These are phyloP conservation scores for Meda fulgida DNA, from an alignment of 2,797 vertebrate genomes.

Conservation along the genomic window DNA sequence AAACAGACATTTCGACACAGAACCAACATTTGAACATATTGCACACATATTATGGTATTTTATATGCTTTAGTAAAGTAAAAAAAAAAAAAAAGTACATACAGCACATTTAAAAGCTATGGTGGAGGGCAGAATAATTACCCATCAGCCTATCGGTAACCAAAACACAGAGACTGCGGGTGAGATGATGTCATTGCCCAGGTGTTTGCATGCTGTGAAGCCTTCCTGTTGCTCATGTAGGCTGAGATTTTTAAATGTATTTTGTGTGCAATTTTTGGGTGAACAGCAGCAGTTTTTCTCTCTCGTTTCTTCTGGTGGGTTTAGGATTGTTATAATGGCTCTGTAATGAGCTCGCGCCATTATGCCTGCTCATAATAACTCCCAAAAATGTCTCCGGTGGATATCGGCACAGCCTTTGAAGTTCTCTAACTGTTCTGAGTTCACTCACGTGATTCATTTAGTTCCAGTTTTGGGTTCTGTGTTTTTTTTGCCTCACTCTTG, in stretches of 20 bases:
- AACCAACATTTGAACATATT: not conserved
- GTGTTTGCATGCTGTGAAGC: slow-evolving; percentile 9
- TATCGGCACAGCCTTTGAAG: slow-evolving; percentile 27
- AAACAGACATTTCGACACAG: too few relatives aligned
- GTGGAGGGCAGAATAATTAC: not conserved
- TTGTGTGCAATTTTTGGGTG: not conserved
- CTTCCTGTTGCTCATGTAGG: not conserved
- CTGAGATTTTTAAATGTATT: not conserved
- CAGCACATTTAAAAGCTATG: not conserved
- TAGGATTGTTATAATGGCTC: slow-evolving; percentile 15
- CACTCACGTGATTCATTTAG: slow-evolving; percentile 24
- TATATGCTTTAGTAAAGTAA: not conserved
- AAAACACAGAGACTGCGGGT: not conserved
- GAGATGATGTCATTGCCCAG: not conserved
- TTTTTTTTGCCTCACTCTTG: slow-evolving; percentile 6
- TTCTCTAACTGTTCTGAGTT: slow-evolving; percentile 19
- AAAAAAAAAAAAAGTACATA: not conserved
- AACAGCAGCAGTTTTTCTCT: not conserved
- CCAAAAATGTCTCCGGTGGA: slow-evolving; percentile 39
- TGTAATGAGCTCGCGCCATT: slow-evolving; percentile 27
- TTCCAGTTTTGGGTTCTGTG: slow-evolving; percentile 8
- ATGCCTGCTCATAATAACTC: slow-evolving; percentile 31
- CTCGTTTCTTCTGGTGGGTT: not conserved
- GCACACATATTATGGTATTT: not conserved
- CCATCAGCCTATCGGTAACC: not conserved